Evolutionary conservation across 2,797 vertebrate genomes (phyloP).

Genomic region (Distichodus sexfasciatus): DNA sequence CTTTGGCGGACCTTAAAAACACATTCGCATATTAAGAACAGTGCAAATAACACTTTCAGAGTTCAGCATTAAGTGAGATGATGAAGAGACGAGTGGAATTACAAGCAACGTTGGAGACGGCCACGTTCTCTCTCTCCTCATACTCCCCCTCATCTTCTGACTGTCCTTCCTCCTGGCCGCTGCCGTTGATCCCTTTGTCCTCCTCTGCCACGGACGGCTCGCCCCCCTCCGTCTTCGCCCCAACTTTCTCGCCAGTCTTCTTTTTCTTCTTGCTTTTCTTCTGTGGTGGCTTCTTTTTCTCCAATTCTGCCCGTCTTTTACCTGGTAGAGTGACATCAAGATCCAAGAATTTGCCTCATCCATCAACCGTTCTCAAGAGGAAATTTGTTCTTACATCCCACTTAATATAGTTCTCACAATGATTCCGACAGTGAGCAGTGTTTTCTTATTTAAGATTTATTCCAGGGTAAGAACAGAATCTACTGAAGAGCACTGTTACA

Average conservation of each 20-base stretch:
- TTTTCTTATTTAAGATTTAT: no score
- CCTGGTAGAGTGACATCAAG: conserved; percentile 71
- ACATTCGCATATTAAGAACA: no score
- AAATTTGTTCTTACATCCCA: no score
- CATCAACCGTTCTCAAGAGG: no score
- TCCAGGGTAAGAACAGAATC: no score
- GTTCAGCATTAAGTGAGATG: neutral
- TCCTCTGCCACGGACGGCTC: conserved; percentile 64
- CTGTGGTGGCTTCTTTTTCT: conserved; percentile 81
- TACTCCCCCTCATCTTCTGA: conserved; percentile 80
- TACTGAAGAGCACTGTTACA: no score
- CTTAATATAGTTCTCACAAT: no score
- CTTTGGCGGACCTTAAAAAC: conserved; percentile 56
- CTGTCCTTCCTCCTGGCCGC: conserved; percentile 60
- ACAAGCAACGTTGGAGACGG: conserved; percentile 65
- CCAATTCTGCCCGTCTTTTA: conserved; percentile 83
- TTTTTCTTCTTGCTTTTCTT: conserved; percentile 87
- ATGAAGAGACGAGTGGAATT: conserved; percentile 4
- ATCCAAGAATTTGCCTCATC: no score
- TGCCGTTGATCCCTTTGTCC: conserved; percentile 40
- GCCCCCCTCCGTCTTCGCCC: neutral
- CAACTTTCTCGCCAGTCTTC: conserved; percentile 59
- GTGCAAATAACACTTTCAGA: neutral
- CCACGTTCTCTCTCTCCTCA: conserved; percentile 39
- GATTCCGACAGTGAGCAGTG: no score